phyloP scores from a whole-genome alignment of 2,888 invertebrate species.

The Elysia crispata region DNA sequence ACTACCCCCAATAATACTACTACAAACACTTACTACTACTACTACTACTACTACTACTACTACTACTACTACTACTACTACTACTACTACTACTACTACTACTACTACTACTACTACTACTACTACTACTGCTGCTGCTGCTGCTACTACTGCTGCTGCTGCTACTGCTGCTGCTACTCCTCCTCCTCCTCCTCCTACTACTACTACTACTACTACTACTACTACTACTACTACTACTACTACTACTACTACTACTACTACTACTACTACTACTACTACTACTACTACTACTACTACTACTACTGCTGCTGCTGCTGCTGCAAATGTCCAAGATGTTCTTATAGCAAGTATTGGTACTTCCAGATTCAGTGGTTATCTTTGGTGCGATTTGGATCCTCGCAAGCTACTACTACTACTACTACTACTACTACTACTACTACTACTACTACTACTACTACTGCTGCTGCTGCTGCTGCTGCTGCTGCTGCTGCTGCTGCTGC shows the following conservation, averaged over 20 bases:
- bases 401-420: not conserved
- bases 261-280: not conserved
- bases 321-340: not conserved
- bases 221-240: not conserved
- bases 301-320: not conserved
- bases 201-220: too few relatives aligned
- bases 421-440: slow-evolving; percentile 19
- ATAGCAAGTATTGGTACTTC: too few relatives aligned
- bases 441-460: slow-evolving; percentile 29
- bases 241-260: not conserved
- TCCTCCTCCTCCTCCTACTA: too few relatives aligned
- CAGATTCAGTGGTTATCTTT: too few relatives aligned
- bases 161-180: not conserved
- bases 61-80: not conserved
- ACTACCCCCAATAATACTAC: not conserved
- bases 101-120: not conserved
- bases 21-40: too few relatives aligned
- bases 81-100: not conserved
- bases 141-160: not conserved
- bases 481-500: not conserved
- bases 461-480: slow-evolving; percentile 11
- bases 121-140: not conserved
- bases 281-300: not conserved
- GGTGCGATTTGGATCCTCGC: too few relatives aligned
- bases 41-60: too few relatives aligned